These are phyloP conservation scores for Danaus plexippus DNA, from an alignment of 1,140 invertebrate genomes.

Conservation along the genomic window DNA sequence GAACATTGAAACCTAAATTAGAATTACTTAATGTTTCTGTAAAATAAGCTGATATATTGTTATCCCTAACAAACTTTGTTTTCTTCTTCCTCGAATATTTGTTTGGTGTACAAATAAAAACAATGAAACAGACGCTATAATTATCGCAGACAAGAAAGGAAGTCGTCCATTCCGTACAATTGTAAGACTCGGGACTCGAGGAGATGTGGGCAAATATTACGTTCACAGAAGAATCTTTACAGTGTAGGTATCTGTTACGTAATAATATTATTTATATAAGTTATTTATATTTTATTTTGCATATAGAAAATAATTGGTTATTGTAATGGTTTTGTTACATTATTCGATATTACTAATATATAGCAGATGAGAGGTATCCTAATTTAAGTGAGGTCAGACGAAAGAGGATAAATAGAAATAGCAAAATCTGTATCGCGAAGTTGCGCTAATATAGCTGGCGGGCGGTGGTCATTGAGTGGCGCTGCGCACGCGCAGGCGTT, in stretches of 20 bases:
- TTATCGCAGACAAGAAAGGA: constrained; percentile 13
- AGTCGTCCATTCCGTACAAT: constrained; percentile 26
- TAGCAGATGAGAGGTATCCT: constrained; percentile 22
- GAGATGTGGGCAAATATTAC: constrained; percentile 10
- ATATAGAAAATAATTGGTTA: no score
- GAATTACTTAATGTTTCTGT: no score
- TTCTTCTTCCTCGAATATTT: background rate
- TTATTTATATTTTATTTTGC: no score
- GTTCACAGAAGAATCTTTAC: no score
- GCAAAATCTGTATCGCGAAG: constrained; percentile 65
- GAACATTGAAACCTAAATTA: no score
- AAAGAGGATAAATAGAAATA: constrained; percentile 66
- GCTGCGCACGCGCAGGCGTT: constrained; percentile 17
- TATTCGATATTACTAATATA: no score
- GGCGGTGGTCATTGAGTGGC: constrained; percentile 30
- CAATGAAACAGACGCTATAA: no score
- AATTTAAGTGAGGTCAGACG: constrained; percentile 51
- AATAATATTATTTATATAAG: no score
- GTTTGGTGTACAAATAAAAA: no score
- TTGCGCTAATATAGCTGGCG: constrained; percentile 62
- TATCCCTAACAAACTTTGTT: background rate
- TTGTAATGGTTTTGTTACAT: no score
- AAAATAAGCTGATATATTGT: no score
- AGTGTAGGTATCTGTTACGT: no score
- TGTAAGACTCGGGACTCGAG: constrained; percentile 15